phyloP scores from a whole-genome alignment of 2,797 vertebrate genomes.

The Xenops minutus region DNA sequence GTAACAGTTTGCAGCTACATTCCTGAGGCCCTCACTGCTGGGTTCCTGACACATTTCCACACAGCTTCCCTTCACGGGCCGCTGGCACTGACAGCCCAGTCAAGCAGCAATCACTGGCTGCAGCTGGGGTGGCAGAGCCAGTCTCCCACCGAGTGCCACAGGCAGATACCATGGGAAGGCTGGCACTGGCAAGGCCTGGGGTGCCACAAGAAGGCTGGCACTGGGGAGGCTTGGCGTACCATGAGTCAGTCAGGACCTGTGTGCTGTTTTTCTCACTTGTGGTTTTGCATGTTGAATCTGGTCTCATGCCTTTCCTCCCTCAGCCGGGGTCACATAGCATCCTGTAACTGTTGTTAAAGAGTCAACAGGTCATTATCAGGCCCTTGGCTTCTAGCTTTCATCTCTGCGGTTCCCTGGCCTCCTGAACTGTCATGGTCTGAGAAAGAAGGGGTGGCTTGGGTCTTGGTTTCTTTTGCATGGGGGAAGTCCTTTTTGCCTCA shows the following conservation, averaged over 20 bases:
- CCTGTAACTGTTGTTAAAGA: not conserved
- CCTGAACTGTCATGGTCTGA: not conserved
- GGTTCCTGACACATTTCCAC: not conserved
- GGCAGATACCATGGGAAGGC: not conserved
- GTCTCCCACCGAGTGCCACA: fast-evolving
- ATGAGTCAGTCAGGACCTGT: not conserved
- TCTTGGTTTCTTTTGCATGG: not conserved
- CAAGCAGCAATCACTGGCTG: fast-evolving
- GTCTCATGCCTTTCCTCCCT: not conserved
- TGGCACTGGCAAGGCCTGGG: not conserved
- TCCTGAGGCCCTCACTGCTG: not conserved
- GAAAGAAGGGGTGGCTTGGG: not conserved
- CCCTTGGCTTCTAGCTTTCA: not conserved
- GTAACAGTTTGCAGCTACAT: not conserved
- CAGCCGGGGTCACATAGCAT: not conserved
- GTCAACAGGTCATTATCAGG: not conserved
- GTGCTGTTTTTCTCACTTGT: fast-evolving
- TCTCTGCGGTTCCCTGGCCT: not conserved
- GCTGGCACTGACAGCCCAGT: not conserved
- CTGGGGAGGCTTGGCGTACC: not conserved
- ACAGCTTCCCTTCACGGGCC: not conserved
- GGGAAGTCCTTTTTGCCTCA: not conserved
- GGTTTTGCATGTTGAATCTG: not conserved
- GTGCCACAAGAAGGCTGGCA: not conserved
- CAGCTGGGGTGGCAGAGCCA: not conserved